Conservation (phyloP, 2,888 invertebrate genomes). For the Polyommatus icarus region DNA sequence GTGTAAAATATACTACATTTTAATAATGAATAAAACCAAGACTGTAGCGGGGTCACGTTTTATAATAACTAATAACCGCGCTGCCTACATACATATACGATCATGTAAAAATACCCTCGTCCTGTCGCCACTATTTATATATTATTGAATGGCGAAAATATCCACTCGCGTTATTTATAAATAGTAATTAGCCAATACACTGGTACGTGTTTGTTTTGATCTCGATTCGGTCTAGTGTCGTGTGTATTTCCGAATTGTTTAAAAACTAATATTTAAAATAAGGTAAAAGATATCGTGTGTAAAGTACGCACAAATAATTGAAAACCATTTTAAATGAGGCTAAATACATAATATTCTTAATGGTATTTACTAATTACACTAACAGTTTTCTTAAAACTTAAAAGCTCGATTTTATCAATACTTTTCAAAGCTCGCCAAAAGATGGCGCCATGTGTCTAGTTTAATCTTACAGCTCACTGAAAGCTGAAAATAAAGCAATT, state of each 20-base stretch:
- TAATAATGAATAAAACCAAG: neutral
- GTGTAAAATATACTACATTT: too few relatives aligned
- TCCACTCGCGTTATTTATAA: neutral
- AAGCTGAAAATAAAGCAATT: too few relatives aligned
- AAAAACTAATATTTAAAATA: too few relatives aligned
- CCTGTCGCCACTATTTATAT: neutral
- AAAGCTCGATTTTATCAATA: neutral
- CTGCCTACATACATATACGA: neutral
- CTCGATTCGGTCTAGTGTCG: neutral
- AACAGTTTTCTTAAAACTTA: neutral
- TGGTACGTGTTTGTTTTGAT: slow-evolving; percentile 1
- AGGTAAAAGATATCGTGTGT: too few relatives aligned
- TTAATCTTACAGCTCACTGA: too few relatives aligned
- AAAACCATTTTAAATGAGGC: too few relatives aligned
- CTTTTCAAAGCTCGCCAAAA: neutral
- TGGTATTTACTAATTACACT: neutral
- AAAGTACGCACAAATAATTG: too few relatives aligned
- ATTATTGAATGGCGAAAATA: neutral
- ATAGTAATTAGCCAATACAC: neutral
- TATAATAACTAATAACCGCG: slow-evolving; percentile 4
- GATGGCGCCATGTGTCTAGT: neutral
- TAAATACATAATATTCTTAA: too few relatives aligned
- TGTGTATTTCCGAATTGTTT: neutral
- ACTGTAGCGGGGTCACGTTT: neutral
- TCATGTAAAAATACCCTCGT: slow-evolving; percentile 19